Evolutionary conservation across 2,797 vertebrate species (phyloP), one percentile per base, ranked within the genome.

Genomic region (Paguma larvata): DNA sequence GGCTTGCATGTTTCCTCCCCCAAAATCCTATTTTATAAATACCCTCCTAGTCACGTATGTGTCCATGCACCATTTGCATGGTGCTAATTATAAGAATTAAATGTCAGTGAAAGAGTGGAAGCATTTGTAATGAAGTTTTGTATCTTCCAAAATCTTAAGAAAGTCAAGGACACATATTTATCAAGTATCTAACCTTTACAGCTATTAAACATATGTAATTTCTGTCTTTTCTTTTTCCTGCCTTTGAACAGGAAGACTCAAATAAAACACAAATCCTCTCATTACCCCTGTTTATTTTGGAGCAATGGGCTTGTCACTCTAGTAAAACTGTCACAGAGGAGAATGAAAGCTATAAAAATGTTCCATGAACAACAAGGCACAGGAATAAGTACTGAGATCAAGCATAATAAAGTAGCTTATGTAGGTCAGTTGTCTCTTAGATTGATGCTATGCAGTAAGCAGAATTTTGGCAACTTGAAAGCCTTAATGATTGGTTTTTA

Each of bases 331-430:
- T 98, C 88, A 89, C 19, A 38, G 48, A 87, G 12, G n/a, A 93
- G 53, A 92, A 94, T 88, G 83, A 97, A 93, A 95, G 30, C 84
- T 88, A 56, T 96, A 88, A 90, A 96, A 93, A 65, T 80, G 38
- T 85, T 85, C 80, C 41, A 30, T 59, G 77, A 91, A 90, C 13
- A 92, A 80, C 15, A 94, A 87, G 41, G 30, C 38, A 68, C 56
- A 79, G 91, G 77, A 95, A 80, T 89, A 93, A 75, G 41, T 91
- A 83, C 48, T 90, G 53, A 89, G 15, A 85, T 87, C 84, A 87
- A 62, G 63, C 30, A 82, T 82, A 83, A 82, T 80, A 70, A 79
- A 80, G 44, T 80, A 65, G 12, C 38, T 46, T 77, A 21, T 77
- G 53, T 87, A 91, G 70, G 95, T 85, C 89, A 91, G 10, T 73